Percentiles rank a stretch among this genome's conserved stretches.
Conservation (phyloP, 2,113 vertebrate genomes). For the Hippocampus abdominalis region DNA sequence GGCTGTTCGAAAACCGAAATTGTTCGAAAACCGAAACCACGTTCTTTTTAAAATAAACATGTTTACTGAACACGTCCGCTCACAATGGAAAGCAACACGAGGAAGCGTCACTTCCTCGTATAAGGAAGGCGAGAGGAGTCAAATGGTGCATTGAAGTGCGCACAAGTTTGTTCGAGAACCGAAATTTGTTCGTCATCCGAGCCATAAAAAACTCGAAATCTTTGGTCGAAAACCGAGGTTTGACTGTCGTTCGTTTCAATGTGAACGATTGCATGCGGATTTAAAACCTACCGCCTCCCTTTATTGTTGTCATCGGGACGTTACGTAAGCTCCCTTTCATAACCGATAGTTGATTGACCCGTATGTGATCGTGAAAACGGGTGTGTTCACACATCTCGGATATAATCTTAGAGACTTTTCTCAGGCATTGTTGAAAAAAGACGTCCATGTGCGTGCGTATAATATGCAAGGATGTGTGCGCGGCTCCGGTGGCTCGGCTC, state of each 20-base stretch:
- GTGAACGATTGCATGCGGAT: conserved; percentile 1
- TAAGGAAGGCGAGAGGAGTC: no score
- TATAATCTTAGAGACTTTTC: conserved; percentile 4
- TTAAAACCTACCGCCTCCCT: conserved; percentile 10
- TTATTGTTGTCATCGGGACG: conserved; percentile 4
- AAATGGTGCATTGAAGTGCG: no score
- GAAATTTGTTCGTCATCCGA: no score
- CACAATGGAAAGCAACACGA: no score
- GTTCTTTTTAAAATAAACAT: no score
- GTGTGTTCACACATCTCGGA: conserved; percentile 15
- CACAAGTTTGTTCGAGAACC: no score
- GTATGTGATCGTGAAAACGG: conserved; percentile 11
- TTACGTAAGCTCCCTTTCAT: conserved; percentile 28
- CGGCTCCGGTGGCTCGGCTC: conserved; percentile 8
- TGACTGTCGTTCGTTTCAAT: background rate
- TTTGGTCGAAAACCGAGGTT: no score
- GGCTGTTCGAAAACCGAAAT: no score
- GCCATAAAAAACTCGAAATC: no score
- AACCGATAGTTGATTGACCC: background rate
- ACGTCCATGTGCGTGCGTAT: background rate
- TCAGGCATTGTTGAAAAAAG: background rate
- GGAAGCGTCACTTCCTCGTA: no score
- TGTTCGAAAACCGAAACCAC: no score
- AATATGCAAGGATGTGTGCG: conserved; percentile 10
- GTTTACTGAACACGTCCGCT: no score